Conservation (phyloP, 2,888 invertebrate species). For the Drosophila maculinotata region DNA sequence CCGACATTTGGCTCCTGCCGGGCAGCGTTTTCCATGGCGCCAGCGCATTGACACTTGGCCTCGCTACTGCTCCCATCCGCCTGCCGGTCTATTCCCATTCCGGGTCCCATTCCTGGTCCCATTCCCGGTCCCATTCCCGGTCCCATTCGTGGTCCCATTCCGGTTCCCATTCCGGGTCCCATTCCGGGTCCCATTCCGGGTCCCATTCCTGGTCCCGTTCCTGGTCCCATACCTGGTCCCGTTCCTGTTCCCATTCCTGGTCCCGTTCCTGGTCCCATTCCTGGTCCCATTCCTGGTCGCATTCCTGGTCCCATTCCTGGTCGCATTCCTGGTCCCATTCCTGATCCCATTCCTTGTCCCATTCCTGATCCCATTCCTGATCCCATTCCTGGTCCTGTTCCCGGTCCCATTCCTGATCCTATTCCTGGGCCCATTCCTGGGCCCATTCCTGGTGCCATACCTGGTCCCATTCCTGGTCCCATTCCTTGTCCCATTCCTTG, state of each 20-base stretch:
- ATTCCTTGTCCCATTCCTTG: neutral
- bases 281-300: neutral
- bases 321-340: neutral
- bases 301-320: neutral
- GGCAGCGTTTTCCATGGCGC: neutral
- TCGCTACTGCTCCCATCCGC: neutral
- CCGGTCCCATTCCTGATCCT: neutral
- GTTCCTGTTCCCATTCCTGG: neutral
- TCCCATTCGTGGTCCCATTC: neutral
- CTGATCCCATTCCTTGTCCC: neutral
- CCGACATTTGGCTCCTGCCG: neutral
- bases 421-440: neutral
- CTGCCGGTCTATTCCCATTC: neutral
- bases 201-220: neutral
- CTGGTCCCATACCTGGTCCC: neutral
- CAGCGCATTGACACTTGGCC: neutral
- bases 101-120: neutral
- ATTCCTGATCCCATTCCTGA: neutral
- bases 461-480: neutral
- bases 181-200: neutral
- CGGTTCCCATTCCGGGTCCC: neutral
- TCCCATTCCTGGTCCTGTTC: neutral
- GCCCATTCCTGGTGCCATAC: too few species aligned
- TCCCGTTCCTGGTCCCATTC: neutral
- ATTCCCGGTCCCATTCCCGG: neutral